These are phyloP conservation scores for Dolomedes plantarius DNA, from an alignment of 2,888 invertebrate genomes.

Conservation along the genomic window DNA sequence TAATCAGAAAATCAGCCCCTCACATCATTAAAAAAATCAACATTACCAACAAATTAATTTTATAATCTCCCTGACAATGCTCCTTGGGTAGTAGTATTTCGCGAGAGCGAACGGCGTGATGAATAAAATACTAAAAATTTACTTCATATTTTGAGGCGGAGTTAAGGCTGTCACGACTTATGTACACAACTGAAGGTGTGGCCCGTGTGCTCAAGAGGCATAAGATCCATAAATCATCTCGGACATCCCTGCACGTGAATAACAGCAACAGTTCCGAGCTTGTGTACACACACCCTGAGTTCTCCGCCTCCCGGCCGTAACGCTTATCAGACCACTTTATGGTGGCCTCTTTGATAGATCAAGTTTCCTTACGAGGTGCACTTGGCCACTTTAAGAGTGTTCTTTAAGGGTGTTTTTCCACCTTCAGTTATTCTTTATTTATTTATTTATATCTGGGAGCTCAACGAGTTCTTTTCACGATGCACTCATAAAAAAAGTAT, in stretches of 20 bases:
- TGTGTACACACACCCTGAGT: constrained; percentile 45
- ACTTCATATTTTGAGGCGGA: constrained; percentile 30
- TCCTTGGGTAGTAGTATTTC: background rate
- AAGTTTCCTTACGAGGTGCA: constrained; percentile 21
- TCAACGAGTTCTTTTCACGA: constrained; percentile 4
- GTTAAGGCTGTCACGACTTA: constrained; percentile 61
- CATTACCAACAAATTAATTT: too few species aligned
- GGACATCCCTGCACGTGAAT: constrained; percentile 33
- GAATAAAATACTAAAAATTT: background rate
- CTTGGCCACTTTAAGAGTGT: background rate
- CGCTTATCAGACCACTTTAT: constrained; percentile 38
- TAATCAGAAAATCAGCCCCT: too few species aligned
- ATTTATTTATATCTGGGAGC: background rate
- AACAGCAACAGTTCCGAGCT: constrained; percentile 9
- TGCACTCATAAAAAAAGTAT: background rate
- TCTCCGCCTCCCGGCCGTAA: constrained; percentile 32
- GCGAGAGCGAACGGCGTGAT: background rate
- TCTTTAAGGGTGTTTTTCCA: background rate
- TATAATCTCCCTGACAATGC: too few species aligned
- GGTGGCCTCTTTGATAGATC: constrained; percentile 26
- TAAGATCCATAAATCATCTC: constrained; percentile 59
- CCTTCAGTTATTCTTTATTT: background rate
- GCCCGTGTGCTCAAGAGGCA: constrained; percentile 59
- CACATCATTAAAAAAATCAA: too few species aligned
- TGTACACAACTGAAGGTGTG: constrained; percentile 68